Base-by-base conservation (phyloP, 2,888 invertebrate genomes). In the Tipula lateralis region DNA sequence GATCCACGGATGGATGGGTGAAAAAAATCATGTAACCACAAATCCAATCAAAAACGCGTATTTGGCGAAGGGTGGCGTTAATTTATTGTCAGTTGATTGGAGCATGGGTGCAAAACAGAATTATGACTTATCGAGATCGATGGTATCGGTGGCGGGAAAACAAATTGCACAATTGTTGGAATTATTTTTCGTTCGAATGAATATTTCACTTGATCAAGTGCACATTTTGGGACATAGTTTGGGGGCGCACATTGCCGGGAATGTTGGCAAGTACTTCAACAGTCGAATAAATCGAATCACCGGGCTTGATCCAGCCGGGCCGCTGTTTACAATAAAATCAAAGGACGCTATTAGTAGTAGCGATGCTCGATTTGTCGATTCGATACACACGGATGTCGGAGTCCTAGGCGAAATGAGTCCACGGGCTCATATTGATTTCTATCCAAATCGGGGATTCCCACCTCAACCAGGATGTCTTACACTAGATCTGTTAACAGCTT, bases 231-330 rank as follows among this genome's bases (percentile, higher is more conserved):
- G 90, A 0, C 90, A 90, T 84, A 90, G 90, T 84, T 85, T 90
- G 84, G 90, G 90, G 1, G 89, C 90, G 0, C 90, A 90, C 36
- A 87, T 89, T 2, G 89, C 88, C 0, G 90, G 90, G 0, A 86
- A 87, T 84, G 87, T 90, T 13, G 90, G 89, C 0, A 86, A 86
- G 0, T 87, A 88, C 85, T 90, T 90, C 29, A 88, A 89, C 86
- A 89, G 90, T 1, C 86, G 86, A 0, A 66, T 90, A 36, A 88
- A 88, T 29, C 16, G 86, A 84, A 84, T 86, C 13, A 86, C 86
- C 16, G 90, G 89, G 0, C 83, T 90, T 1, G 90, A 90, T 87
- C 90, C 91, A 0, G 90, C 90, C 0, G 84, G 88, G n/a, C 90
- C 90, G 0, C 86, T 90, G 0, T 90, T 90, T 84, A 86, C 87